Percentiles rank a stretch among this genome's conserved stretches.
Evolutionary conservation across 2,888 invertebrate genomes (phyloP).

Genomic region (Theretra japonica): DNA sequence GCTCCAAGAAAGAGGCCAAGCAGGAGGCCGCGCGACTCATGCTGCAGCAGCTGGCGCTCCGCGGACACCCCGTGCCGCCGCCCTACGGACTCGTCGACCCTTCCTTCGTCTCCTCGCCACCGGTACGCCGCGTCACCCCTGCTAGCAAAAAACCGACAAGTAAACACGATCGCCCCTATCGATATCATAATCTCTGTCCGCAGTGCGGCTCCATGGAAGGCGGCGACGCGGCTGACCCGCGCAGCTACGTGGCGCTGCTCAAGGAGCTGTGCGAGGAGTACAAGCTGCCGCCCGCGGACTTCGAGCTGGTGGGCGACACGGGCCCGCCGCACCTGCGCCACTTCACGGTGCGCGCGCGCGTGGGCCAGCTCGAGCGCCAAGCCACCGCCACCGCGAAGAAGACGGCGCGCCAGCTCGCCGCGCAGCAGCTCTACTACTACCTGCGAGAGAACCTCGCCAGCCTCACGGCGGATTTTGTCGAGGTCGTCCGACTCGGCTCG

Average conservation of each 20-base stretch:
- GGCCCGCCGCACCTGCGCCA: slow-evolving; percentile 88
- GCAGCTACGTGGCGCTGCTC: slow-evolving; percentile 70
- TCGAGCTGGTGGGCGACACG: slow-evolving; percentile 84
- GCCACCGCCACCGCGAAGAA: slow-evolving; percentile 87
- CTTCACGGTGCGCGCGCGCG: slow-evolving; percentile 85
- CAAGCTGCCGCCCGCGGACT: slow-evolving; percentile 80
- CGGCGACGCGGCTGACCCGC: slow-evolving; percentile 40
- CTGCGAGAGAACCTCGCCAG: slow-evolving; percentile 66
- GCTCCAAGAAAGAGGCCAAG: slow-evolving; percentile 85
- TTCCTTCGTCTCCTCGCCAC: background rate
- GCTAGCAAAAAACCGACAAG: background rate
- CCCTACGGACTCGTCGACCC: slow-evolving; percentile 46
- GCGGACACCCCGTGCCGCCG: slow-evolving; percentile 61
- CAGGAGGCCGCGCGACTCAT: slow-evolving; percentile 84
- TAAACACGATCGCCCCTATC: background rate
- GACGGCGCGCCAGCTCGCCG: slow-evolving; percentile 86
- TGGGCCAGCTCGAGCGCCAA: slow-evolving; percentile 81
- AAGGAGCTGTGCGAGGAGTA: slow-evolving; percentile 78
- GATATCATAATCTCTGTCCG: background rate
- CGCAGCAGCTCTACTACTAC: slow-evolving; percentile 72
- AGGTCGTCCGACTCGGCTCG: slow-evolving; percentile 50
- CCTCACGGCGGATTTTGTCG: slow-evolving; percentile 67
- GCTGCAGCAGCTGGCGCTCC: slow-evolving; percentile 66
- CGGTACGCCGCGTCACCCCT: background rate
- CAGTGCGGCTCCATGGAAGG: slow-evolving; percentile 29